Evolutionary conservation across 2,888 invertebrate genomes (phyloP).

Genomic region (Tupiocoris notatus): DNA sequence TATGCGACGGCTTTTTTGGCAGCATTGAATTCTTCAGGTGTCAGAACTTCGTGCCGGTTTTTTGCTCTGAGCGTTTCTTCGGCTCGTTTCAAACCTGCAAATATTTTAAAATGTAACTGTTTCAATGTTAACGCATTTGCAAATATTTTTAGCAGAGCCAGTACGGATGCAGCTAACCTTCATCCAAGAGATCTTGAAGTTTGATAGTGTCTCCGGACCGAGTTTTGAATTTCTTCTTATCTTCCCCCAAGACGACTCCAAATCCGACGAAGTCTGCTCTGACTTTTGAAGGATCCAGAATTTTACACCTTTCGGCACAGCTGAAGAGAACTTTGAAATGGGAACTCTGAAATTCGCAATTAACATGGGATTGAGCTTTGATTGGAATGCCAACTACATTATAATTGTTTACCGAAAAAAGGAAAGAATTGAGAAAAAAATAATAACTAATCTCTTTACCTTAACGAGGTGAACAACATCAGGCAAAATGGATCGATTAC

Average conservation of each 20-base stretch:
- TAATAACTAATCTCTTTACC: too few species aligned
- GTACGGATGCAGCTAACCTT: slow-evolving; percentile 68
- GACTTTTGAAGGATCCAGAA: slow-evolving; percentile 63
- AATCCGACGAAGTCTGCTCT: slow-evolving; percentile 90
- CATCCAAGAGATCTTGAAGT: slow-evolving; percentile 82
- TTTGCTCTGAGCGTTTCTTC: slow-evolving; percentile 83
- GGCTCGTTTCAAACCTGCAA: slow-evolving; percentile 67
- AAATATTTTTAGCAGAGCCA: too few species aligned
- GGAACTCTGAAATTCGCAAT: slow-evolving; percentile 55
- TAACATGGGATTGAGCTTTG: not conserved
- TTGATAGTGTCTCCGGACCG: slow-evolving; percentile 94
- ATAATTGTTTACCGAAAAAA: too few species aligned
- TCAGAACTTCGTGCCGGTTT: slow-evolving; percentile 78
- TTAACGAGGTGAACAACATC: too few species aligned
- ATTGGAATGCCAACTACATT: too few species aligned
- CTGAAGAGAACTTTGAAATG: slow-evolving; percentile 75
- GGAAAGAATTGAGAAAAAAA: too few species aligned
- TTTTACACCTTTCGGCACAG: slow-evolving; percentile 75
- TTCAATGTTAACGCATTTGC: too few species aligned
- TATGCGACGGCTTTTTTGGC: slow-evolving; percentile 93
- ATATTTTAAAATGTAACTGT: too few species aligned
- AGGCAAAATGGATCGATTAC: too few species aligned
- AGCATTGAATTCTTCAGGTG: slow-evolving; percentile 71
- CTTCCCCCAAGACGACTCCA: slow-evolving; percentile 96
- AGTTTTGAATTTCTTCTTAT: slow-evolving; percentile 98